These are phyloP conservation scores for Sylvicola cinctus DNA, from an alignment of 2,888 invertebrate species.

Conservation along the genomic window DNA sequence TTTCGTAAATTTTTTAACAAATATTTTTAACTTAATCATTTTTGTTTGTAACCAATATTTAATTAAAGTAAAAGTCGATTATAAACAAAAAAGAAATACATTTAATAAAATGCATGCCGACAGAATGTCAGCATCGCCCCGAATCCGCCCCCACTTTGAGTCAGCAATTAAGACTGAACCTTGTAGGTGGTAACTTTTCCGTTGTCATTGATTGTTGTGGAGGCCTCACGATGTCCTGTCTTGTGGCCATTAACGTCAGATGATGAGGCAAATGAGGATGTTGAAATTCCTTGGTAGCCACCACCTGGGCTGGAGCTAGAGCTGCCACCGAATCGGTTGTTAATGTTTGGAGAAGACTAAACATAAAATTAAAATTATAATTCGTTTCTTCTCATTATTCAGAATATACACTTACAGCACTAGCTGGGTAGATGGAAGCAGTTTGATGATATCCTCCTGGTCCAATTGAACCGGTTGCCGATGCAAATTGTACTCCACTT, in stretches of 20 bases:
- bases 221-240: constrained; percentile 31
- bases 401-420: constrained; percentile 34
- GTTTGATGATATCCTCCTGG: constrained; percentile 33
- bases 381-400: no score
- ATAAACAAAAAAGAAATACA: no score
- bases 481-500: constrained; percentile 23
- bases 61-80: no score
- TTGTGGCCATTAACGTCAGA: constrained; percentile 37
- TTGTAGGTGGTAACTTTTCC: constrained; percentile 43
- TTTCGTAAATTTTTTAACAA: no score
- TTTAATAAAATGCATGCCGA: no score
- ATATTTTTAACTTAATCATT: no score
- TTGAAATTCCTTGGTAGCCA: constrained; percentile 32
- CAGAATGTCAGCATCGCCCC: no score
- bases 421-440: constrained; percentile 35
- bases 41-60: no score
- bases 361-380: constrained; percentile 10
- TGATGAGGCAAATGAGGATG: constrained; percentile 38
- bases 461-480: constrained; percentile 31
- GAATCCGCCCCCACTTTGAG: no score
- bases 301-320: constrained; percentile 15
- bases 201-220: constrained; percentile 50
- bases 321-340: constrained; percentile 21
- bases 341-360: constrained; percentile 30
- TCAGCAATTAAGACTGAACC: constrained; percentile 20